Base-by-base conservation (phyloP, 2,888 invertebrate genomes). In the Dexiosoma caninum region DNA sequence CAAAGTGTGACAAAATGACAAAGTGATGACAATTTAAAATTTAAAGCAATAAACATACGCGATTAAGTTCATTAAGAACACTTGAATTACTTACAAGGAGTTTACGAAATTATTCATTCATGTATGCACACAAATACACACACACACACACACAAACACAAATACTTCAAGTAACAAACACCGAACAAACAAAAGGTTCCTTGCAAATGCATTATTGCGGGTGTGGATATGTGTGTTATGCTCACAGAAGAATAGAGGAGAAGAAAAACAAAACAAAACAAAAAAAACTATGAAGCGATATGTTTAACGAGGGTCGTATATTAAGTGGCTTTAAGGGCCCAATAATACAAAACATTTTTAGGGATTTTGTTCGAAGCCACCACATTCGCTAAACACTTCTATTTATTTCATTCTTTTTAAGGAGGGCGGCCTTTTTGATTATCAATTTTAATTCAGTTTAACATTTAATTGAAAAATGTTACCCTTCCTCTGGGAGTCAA, bases 41-140 rank as follows among this genome's bases (percentile, higher is more conserved):
- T 64, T 77, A 57, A 86, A 87, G 87, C 87, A 87, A 87, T 88
- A 86, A 89, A 87, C 87, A 88, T 87, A 88, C 86, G 87, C 89
- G 88, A 89, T 89, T 88, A 88, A 87, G 87, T 88, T 89, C 88
- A 89, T 82, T 82, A 82, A 72, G 82, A 78, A 82, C 78, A 79
- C 67, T 76, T 82, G 78, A 76, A 59, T 88, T 70, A 53, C 42
- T 67, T 32, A 10, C 67, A 76, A 76, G 76, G 14, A 70, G 55
- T 71, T 64, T 66, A 49, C 35, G 37, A 70, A 49, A 64, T 51
- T 23, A 42, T 51, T 51, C 19, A 42, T 51, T 51, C 59, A 16
- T 16, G 37, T 32, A 44, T 32, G 32, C n/a, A 21, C 12, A 69
- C 9, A 10, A 14, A 51, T n/a, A 62, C 46, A 57, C 37, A 32